phyloP scores from a whole-genome alignment of 2,797 vertebrate species.

The Lepidocolaptes lacrymiger region DNA sequence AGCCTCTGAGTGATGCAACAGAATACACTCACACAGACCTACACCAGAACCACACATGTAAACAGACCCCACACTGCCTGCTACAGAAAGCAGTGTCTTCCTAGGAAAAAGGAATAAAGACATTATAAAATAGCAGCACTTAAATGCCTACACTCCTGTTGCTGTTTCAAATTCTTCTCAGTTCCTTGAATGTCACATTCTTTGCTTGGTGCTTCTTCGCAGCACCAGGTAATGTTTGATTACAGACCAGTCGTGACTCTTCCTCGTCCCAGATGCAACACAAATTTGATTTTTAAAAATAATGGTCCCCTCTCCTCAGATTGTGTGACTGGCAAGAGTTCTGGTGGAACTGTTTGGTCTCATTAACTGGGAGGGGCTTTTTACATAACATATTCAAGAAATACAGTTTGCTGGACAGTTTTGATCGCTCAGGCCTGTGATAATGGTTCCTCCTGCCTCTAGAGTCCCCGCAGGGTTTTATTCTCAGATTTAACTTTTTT shows the following conservation, averaged over 20 bases:
- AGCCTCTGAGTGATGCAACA: not conserved
- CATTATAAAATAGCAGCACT: not conserved
- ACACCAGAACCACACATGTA: not conserved
- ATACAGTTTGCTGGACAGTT: not conserved
- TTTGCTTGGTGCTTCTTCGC: not conserved
- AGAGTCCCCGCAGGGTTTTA: not conserved
- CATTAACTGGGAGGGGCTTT: not conserved
- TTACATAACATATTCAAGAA: not conserved
- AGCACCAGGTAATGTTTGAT: not conserved
- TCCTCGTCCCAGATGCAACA: not conserved
- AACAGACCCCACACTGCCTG: not conserved
- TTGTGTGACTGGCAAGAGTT: not conserved
- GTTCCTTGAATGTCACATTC: not conserved
- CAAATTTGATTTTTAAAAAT: not conserved
- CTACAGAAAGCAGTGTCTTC: not conserved
- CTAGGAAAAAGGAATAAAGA: not conserved
- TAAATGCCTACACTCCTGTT: not conserved
- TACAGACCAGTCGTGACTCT: not conserved
- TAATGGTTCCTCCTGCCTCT: not conserved
- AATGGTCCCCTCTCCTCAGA: not conserved
- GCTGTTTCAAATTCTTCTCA: not conserved
- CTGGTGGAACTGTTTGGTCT: not conserved
- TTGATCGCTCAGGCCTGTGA: not conserved
- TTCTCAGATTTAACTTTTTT: not conserved
- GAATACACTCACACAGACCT: not conserved